Evolutionary conservation across 2,888 invertebrate genomes (phyloP), one percentile per base, ranked within the genome.

Genomic region (Noctua comes): DNA sequence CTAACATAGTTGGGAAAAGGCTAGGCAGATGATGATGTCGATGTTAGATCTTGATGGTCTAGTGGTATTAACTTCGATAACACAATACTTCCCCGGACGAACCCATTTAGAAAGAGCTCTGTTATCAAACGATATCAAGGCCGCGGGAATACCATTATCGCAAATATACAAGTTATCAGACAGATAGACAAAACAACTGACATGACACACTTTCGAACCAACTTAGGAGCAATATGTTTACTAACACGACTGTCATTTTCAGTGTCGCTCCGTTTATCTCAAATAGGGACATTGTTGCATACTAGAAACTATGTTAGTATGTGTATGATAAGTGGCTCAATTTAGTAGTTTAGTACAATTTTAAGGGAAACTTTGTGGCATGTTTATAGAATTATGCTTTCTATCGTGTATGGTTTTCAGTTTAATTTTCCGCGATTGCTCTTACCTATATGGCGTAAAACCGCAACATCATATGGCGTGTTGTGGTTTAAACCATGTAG

Each of bases 221-320:
- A 73, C 27, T 66, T 36, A 36, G 3, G 48, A 65, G 36, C 36
- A 62, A 65, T 46, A 46, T 79, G 66, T 77, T 81, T 76, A 62
- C 51, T 76, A 81, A 80, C 48, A 77, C 13, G 10, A 31, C 66
- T 62, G 6, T 27, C 43, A 68, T 76, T 83, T 72, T 13, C 70
- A 46, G 83, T 83, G 51, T 78, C 84, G 84, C 79, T 82, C 79
- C 75, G 84, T 68, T 85, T 82, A 72, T 8, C 54, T 40, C 59
- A 59, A 82, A 82, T 79, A 62, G 76, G 73, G 65, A 65, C 66
- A 51, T 76, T 69, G 73, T 84, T 68, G 64, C 75, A 73, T 62
- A 59, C 62, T 54, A 75, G 51, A 71, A 69, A 73, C 59, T 72
- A 57, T 64, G 46, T 21, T 31, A n/a, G 64, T 57, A 79, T 16